Evolutionary conservation across 2,797 vertebrate species (phyloP).

Genomic region (Pangasius krempfi): DNA sequence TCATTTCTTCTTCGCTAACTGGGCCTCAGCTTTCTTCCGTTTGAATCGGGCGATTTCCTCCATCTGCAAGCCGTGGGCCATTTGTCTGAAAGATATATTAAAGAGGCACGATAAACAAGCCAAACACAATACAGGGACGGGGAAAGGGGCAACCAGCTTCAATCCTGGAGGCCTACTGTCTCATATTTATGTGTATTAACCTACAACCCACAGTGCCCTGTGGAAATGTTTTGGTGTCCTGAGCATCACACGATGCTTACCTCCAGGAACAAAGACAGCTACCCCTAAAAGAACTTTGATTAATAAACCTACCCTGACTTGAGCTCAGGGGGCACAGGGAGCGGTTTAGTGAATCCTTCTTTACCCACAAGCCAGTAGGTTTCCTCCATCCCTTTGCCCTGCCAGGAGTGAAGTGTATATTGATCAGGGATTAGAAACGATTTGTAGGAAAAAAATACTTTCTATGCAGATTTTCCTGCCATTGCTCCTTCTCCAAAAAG

Average conservation of each 20-base stretch:
- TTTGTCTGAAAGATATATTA: slow-evolving; percentile 71
- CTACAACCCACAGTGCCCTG: not conserved
- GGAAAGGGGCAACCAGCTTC: slow-evolving; percentile 29
- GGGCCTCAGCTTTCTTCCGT: slow-evolving; percentile 79
- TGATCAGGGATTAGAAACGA: not conserved
- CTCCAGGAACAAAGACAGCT: slow-evolving; percentile 35
- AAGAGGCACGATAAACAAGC: slow-evolving; percentile 55
- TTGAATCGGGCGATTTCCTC: slow-evolving; percentile 81
- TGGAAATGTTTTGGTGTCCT: not conserved
- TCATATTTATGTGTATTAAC: not conserved
- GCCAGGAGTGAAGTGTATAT: not conserved
- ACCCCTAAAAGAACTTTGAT: slow-evolving; percentile 23
- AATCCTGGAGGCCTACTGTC: slow-evolving; percentile 6
- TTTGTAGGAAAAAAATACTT: not conserved
- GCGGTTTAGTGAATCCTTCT: slow-evolving; percentile 76
- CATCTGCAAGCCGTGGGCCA: slow-evolving; percentile 81
- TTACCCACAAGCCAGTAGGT: slow-evolving; percentile 80
- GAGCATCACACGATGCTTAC: not conserved
- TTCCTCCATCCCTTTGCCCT: slow-evolving; percentile 80
- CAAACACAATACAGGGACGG: slow-evolving; percentile 38
- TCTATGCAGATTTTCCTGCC: not conserved
- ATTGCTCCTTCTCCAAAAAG: not conserved
- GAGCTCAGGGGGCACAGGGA: slow-evolving; percentile 71
- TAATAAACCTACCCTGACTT: slow-evolving; percentile 65
- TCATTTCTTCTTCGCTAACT: slow-evolving; percentile 80